phyloP scores from a whole-genome alignment of 1,140 invertebrate species.

The Venustaconcha ellipsiformis region DNA sequence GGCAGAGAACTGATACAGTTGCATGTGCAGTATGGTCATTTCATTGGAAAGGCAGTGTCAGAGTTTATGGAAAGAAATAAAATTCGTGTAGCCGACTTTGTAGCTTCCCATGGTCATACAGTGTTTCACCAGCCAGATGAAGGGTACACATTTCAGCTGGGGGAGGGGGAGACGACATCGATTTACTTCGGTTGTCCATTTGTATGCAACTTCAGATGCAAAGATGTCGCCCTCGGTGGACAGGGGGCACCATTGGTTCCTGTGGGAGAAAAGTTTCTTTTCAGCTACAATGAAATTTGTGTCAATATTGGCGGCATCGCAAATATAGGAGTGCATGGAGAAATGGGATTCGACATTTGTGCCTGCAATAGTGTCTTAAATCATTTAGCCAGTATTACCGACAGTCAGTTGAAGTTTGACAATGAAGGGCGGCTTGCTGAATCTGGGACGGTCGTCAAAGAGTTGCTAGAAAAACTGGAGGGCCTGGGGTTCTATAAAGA shows the following conservation, averaged over 20 bases:
- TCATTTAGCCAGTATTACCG: constrained; percentile 42
- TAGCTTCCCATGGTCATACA: constrained; percentile 62
- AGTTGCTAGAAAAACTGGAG: constrained; percentile 48
- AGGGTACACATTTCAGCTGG: constrained; percentile 59
- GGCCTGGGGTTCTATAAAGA: constrained; percentile 48
- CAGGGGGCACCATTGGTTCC: constrained; percentile 64
- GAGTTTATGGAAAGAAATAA: constrained; percentile 46
- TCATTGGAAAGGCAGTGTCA: constrained; percentile 43
- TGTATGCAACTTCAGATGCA: constrained; percentile 58
- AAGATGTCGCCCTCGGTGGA: constrained; percentile 62
- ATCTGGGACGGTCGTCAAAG: constrained; percentile 39
- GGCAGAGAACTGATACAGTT: constrained; percentile 55
- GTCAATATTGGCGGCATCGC: constrained; percentile 66
- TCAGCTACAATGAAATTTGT: constrained; percentile 52
- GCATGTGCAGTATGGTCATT: constrained; percentile 58
- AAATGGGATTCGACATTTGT: constrained; percentile 55
- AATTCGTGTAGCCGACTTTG: constrained; percentile 43
- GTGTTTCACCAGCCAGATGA: constrained; percentile 61
- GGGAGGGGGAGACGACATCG: constrained; percentile 59
- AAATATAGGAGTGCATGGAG: constrained; percentile 53
- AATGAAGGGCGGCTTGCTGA: constrained; percentile 50
- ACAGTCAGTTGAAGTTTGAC: constrained; percentile 45
- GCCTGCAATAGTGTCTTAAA: constrained; percentile 61
- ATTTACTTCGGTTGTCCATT: constrained; percentile 47
- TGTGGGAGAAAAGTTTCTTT: constrained; percentile 57